A percentile compares a stretch with the other conserved stretches of the same genome.
Evolutionary conservation across 35 echinoderm and acorn worm genomes (phyloP).

Genomic region (Diadema setosum): DNA sequence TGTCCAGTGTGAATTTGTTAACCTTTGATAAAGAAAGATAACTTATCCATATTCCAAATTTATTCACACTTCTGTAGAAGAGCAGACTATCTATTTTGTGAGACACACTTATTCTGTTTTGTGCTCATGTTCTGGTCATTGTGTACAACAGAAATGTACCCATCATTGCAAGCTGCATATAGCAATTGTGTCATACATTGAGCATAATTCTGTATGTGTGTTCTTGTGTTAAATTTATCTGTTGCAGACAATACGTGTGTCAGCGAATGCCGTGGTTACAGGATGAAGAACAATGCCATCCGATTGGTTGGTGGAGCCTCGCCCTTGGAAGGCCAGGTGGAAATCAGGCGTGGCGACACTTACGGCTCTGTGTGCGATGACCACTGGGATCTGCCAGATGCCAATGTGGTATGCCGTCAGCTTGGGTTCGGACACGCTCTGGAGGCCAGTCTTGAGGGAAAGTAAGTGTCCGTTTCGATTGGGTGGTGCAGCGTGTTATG

Average conservation of each 20-base stretch:
- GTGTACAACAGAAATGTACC: too few relatives aligned
- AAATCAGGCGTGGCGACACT: constrained; percentile 16
- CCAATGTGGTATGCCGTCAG: constrained; percentile 73
- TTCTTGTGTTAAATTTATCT: background rate
- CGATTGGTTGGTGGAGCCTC: constrained; percentile 29
- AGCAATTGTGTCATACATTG: background rate
- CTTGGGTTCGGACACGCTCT: constrained; percentile 74
- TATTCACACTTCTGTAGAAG: too few relatives aligned
- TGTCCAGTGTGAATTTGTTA: too few relatives aligned
- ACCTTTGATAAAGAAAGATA: too few relatives aligned
- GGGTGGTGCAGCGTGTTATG: background rate
- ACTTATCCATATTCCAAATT: too few relatives aligned
- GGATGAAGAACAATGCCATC: constrained; percentile 31
- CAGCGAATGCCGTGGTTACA: constrained; percentile 35
- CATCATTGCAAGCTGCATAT: too few relatives aligned
- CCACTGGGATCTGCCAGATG: constrained; percentile 74
- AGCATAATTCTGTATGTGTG: background rate
- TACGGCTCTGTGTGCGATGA: constrained; percentile 94
- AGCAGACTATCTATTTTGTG: too few relatives aligned
- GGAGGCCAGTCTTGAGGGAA: constrained; percentile 43
- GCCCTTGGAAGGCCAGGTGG: constrained; percentile 56
- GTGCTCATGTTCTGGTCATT: too few relatives aligned
- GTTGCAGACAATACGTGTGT: constrained; percentile 56
- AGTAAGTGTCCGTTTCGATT: constrained; percentile 69
- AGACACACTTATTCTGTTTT: too few relatives aligned